Evolutionary conservation across 2,888 invertebrate genomes (phyloP).

Genomic region (Drosophila nr. perissopoda): DNA sequence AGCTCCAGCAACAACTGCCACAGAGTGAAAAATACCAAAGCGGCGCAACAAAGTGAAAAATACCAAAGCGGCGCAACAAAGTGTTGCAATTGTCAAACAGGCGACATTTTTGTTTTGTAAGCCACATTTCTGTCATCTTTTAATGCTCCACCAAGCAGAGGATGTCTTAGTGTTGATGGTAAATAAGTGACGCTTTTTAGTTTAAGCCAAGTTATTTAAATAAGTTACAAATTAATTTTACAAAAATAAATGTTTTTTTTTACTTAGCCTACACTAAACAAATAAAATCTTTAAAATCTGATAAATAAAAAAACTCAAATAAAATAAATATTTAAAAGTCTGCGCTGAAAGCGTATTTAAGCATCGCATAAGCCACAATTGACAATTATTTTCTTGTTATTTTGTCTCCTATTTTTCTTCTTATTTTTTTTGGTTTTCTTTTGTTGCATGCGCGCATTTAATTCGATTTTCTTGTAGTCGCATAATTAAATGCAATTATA

Average conservation of each 20-base stretch:
- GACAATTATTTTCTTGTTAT: background rate
- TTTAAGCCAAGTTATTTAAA: background rate
- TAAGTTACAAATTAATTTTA: background rate
- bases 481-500: constrained; percentile 72
- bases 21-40: background rate
- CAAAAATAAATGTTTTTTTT: background rate
- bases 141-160: background rate
- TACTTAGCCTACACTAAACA: too few species aligned
- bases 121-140: constrained; percentile 22
- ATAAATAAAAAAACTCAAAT: too few species aligned
- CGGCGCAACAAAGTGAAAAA: constrained; percentile 8
- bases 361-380: background rate
- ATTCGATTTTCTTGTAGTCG: constrained; percentile 61
- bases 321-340: too few species aligned
- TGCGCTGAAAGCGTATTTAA: background rate
- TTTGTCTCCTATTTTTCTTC: background rate
- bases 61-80: constrained; percentile 8
- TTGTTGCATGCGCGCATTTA: constrained; percentile 36
- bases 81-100: constrained; percentile 45
- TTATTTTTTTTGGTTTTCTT: constrained; percentile 19
- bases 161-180: background rate
- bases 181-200: too few species aligned
- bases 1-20: constrained; percentile 5
- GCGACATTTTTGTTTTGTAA: constrained; percentile 31
- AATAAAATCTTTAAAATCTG: background rate